Conservation (phyloP, 2,113 vertebrate species). For the Litocranius walleri region DNA sequence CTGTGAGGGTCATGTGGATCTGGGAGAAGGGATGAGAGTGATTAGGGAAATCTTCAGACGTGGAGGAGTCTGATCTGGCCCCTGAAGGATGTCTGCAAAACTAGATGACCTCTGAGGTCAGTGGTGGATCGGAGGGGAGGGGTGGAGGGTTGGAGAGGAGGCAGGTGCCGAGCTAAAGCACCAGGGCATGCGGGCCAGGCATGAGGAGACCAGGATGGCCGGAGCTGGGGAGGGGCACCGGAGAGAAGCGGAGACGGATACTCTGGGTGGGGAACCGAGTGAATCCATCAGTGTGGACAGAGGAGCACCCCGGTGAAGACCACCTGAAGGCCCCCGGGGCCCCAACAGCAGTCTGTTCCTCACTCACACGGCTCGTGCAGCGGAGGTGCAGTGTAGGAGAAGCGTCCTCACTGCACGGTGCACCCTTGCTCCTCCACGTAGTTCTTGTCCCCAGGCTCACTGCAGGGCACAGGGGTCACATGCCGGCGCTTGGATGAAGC, state of each 20-base stretch:
- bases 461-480: accelerated
- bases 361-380: accelerated
- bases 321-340: not conserved
- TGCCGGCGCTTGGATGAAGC: too few species aligned
- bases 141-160: not conserved
- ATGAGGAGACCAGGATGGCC: accelerated
- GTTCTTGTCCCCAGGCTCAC: not conserved
- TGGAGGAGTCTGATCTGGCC: too few species aligned
- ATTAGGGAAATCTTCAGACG: not conserved
- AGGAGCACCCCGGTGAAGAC: not conserved
- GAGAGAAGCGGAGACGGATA: not conserved
- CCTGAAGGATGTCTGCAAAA: not conserved
- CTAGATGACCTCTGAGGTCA: not conserved
- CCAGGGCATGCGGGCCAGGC: accelerated
- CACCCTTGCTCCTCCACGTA: accelerated
- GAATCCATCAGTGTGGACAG: not conserved
- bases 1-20: not conserved
- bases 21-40: not conserved
- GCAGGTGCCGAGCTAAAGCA: not conserved
- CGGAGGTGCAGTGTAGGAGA: accelerated
- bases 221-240: accelerated
- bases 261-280: not conserved
- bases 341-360: not conserved
- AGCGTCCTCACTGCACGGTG: accelerated
- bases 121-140: not conserved